Base-by-base conservation (phyloP, 2,113 vertebrate genomes). In the Bufo gargarizans region DNA sequence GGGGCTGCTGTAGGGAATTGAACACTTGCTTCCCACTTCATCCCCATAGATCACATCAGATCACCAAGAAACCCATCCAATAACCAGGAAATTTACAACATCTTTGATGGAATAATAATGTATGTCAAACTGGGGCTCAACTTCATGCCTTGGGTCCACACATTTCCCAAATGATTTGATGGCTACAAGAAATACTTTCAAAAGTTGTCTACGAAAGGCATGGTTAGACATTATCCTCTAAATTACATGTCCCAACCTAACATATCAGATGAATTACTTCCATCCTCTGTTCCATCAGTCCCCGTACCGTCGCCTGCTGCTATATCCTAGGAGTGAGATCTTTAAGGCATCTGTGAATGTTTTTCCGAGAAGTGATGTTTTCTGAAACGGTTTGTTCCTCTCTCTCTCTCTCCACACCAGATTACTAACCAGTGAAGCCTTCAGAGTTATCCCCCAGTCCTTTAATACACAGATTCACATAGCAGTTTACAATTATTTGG, bases 401-500 rank as follows among this genome's bases (percentile, higher is more conserved):
- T 61, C 81, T 50, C n/a, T 71, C 6, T 71, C 76, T 76, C 55
- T 69, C 53, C 53, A 61, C 86, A 63, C 67, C 58, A 63, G 22
- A 88, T 84, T 76, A 50, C 71, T 55, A 33, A 56, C 58, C 50
- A 71, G 77, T 88, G 87, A 77, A 88, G 58, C 80, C 20, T 77
- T 65, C 65, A 8, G 3, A 72, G 80, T 45, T 77, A 56, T 77
- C 77, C 81, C 87, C 81, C 20, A n/a, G 87, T 47, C 61, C 80
- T 84, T 19, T 56, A 33, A 77, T 77, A 88, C 69, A 14, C 8
- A n/a, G 80, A 88, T 14, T 77, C 81, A 43, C n/a, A 88, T 88
- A 6, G n/a, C 47, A 84, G 84, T 88, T 77, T 45, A 84, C 80
- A 82, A 82, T 77, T 77, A 88, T 63, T 20, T 19, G 87, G n/a